These are phyloP conservation scores for Nephotettix cincticeps DNA, from an alignment of 1,140 invertebrate genomes.

Conservation along the genomic window DNA sequence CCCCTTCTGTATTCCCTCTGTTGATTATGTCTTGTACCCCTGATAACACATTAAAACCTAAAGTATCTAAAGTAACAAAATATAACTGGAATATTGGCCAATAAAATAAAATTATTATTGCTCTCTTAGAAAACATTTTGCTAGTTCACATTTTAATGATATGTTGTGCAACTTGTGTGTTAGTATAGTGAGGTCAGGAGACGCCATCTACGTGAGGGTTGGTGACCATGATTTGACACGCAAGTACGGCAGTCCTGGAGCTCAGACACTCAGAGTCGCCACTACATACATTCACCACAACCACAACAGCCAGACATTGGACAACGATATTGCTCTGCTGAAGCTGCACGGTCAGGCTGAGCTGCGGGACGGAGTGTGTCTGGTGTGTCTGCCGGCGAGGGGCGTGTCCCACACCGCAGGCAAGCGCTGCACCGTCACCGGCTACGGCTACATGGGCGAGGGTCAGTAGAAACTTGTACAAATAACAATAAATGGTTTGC, in stretches of 20 bases:
- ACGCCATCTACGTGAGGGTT: conserved; percentile 87
- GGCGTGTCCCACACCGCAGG: conserved; percentile 83
- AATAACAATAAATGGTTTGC: too few species aligned
- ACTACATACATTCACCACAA: conserved; percentile 96
- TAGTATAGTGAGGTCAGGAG: conserved; percentile 87
- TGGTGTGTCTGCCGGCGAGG: conserved; percentile 85
- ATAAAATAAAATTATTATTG: background rate
- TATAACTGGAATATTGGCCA: background rate
- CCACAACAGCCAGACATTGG: conserved; percentile 93
- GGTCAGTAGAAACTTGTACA: too few species aligned
- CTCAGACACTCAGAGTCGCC: conserved; percentile 83
- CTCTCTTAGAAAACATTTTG: too few species aligned
- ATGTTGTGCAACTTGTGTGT: too few species aligned
- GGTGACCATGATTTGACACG: conserved; percentile 90
- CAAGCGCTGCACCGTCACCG: conserved; percentile 88
- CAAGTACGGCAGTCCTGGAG: conserved; percentile 82
- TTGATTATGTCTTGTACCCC: too few species aligned
- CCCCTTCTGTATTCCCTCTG: too few species aligned
- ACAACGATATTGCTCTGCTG: conserved; percentile 93
- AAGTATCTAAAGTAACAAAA: too few species aligned
- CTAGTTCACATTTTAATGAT: too few species aligned
- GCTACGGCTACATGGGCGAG: conserved; percentile 93
- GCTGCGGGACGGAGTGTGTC: conserved; percentile 77
- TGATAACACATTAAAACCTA: too few species aligned
- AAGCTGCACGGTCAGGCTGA: conserved; percentile 90